phyloP scores from a whole-genome alignment of 2,888 invertebrate species.

The Campaea margaritaria region DNA sequence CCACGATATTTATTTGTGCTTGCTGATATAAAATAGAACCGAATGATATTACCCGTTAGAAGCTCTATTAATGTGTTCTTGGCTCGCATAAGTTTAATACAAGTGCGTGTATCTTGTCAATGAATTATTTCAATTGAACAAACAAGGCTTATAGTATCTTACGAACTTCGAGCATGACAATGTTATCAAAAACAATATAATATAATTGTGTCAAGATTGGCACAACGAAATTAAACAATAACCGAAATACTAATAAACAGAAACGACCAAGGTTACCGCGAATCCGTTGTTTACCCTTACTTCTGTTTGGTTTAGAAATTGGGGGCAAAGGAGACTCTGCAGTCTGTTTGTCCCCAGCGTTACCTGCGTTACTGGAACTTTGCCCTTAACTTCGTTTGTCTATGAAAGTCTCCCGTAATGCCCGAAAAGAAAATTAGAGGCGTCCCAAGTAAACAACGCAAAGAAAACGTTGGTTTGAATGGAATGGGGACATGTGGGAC shows the following conservation, averaged over 20 bases:
- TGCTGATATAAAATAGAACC: too few species aligned
- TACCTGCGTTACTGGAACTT: conserved; percentile 34
- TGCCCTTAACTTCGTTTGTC: conserved; percentile 31
- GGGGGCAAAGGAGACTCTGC: conserved; percentile 33
- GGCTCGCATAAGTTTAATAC: too few species aligned
- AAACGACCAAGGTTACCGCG: conserved; percentile 11
- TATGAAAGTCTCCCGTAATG: conserved; percentile 22
- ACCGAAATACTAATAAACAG: conserved; percentile 35
- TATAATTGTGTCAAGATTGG: conserved; percentile 23
- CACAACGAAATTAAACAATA: conserved; percentile 26
- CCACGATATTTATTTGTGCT: too few species aligned
- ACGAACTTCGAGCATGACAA: conserved; percentile 4
- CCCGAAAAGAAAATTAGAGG: conserved; percentile 24
- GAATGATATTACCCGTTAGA: too few species aligned
- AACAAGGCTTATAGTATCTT: not conserved
- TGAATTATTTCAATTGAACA: not conserved
- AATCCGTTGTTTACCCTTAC: conserved; percentile 25
- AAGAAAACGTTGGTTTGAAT: conserved; percentile 23
- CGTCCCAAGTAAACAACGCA: conserved; percentile 25
- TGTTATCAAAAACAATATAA: conserved; percentile 18
- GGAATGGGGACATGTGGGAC: conserved; percentile 13
- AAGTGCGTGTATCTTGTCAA: not conserved
- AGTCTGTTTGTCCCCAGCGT: conserved; percentile 33
- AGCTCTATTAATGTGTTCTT: too few species aligned
- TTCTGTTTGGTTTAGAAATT: conserved; percentile 40